Evolutionary conservation across 2,888 invertebrate species (phyloP), one percentile per base, ranked within the genome.

Genomic region (Troides oblongomaculatus): DNA sequence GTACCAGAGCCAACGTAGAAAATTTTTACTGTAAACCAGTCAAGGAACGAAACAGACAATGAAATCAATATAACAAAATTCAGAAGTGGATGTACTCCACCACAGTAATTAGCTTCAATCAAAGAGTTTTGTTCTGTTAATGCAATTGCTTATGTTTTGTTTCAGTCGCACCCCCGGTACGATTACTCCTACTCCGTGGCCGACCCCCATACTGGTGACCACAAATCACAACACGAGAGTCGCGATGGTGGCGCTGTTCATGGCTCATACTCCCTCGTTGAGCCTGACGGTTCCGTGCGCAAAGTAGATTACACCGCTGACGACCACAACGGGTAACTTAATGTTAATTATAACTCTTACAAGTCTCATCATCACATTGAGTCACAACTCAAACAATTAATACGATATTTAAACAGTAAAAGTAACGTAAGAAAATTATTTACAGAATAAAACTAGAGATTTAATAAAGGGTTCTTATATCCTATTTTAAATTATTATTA

Each of bases 251-350:
- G 95, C 76, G 93, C 93, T 74, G 95, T 95, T 62, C 93, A 94
- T 79, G 95, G 95, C 72, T 93, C 94, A 84, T 95, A 95, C 90
- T 94, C 94, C 64, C 90, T 94, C 63, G 94, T 94, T 68, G 94
- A 94, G 78, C 93, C 94, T 69, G 94, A 94, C 78, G 94, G 94
- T 81, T 94, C 94, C 79, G 88, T 94, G 72, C 93, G 94, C 84
- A 94, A 94, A 78, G 94, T 94, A 75, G 94, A 94, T 76, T 94
- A 94, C 89, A 93, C 93, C 84, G 94, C 94, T 78, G 94, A 94
- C 73, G 93, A 94, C 84, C 93, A 94, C 85, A 81, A 93, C 70
- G 94, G 94, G 90, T 94, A 93, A 86, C 87, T 50, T 72, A 18
- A 57, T 30, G 50, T 53, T 58, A 61, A 59, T 14, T 60, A 17